Conservation (phyloP, 37 sponge, comb jelly and placozoan genomes). For the Cliona cf. orientalis region DNA sequence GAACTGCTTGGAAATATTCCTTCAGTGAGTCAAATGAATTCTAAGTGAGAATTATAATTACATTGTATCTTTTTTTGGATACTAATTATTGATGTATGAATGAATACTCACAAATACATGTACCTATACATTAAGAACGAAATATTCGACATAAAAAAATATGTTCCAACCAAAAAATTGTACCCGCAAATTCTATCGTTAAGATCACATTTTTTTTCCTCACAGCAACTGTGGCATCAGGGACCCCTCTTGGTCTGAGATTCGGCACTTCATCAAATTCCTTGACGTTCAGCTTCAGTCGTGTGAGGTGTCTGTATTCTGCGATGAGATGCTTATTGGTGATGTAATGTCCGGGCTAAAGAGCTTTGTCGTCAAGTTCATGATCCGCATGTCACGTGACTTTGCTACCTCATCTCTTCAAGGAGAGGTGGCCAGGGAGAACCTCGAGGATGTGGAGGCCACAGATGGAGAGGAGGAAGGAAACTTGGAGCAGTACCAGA, state of each 20-base stretch:
- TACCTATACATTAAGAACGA: too few relatives aligned
- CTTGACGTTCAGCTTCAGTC: conserved; percentile 79
- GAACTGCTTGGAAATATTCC: conserved; percentile 43
- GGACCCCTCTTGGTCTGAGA: conserved; percentile 89
- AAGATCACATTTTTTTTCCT: not conserved
- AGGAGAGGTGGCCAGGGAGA: conserved; percentile 41
- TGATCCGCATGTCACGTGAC: conserved; percentile 92
- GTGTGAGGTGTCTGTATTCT: conserved; percentile 75
- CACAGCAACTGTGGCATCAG: conserved; percentile 51
- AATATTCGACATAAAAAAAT: too few relatives aligned
- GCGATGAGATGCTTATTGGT: conserved; percentile 40
- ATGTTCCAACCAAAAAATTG: not conserved
- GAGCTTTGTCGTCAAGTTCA: conserved; percentile 90
- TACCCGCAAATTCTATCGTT: too few relatives aligned
- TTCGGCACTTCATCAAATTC: conserved; percentile 85
- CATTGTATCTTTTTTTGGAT: too few relatives aligned
- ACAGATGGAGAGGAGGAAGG: conserved; percentile 8
- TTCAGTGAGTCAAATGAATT: conserved; percentile 16
- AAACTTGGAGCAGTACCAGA: conserved; percentile 45
- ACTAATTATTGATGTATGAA: too few relatives aligned
- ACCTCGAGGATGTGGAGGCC: not conserved
- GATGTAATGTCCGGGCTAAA: conserved; percentile 80
- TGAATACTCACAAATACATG: too few relatives aligned
- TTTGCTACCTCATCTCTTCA: conserved; percentile 85
- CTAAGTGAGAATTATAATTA: not conserved